phyloP scores from a whole-genome alignment of 2,797 vertebrate species.

The Melopsittacus undulatus region DNA sequence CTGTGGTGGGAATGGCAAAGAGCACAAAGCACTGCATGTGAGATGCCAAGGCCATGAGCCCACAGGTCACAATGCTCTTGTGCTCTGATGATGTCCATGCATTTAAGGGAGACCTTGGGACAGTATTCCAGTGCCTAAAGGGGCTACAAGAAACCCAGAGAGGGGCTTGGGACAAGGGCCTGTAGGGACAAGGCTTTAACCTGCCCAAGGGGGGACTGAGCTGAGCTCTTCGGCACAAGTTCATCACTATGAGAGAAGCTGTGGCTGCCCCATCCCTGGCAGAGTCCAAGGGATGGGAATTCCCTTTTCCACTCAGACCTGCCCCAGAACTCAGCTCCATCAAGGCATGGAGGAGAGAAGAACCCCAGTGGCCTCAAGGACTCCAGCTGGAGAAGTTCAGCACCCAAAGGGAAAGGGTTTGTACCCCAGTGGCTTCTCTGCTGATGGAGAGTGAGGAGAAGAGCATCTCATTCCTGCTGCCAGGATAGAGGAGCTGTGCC shows the following conservation, averaged over 20 bases:
- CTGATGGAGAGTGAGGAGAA: neutral
- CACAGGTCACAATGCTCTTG: neutral
- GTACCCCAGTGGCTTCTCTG: neutral
- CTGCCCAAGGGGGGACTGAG: neutral
- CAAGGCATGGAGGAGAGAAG: accelerated
- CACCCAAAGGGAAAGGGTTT: neutral
- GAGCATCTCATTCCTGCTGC: accelerated
- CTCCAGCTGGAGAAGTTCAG: too few species aligned
- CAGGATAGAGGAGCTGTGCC: neutral
- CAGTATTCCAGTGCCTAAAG: neutral
- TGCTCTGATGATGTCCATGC: neutral
- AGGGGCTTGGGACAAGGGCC: too few species aligned
- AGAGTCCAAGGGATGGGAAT: neutral
- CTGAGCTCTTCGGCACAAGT: neutral
- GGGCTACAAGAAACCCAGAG: neutral
- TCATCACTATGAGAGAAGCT: neutral
- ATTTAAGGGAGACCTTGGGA: neutral
- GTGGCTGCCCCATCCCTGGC: neutral
- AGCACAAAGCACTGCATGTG: neutral
- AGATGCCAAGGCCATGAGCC: neutral
- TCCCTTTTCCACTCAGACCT: neutral
- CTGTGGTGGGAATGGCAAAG: accelerated
- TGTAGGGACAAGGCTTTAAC: neutral
- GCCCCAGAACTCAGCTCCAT: neutral
- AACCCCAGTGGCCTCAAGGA: neutral